Evolutionary conservation across 2,888 invertebrate genomes (phyloP).

Genomic region (Pyrgus malvae): DNA sequence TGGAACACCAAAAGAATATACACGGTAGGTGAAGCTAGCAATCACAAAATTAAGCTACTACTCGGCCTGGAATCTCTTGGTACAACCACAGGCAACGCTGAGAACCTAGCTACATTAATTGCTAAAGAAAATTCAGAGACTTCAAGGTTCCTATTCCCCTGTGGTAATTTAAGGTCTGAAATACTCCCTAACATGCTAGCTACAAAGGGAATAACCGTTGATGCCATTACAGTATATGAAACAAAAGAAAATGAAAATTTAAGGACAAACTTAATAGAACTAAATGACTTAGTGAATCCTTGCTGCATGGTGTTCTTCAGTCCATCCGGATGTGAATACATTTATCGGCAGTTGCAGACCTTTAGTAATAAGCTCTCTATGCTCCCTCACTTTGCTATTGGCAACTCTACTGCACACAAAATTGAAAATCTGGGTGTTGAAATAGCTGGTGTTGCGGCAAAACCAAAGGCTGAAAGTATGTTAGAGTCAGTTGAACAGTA

Average conservation of each 20-base stretch:
- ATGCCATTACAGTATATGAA: slow-evolving; percentile 65
- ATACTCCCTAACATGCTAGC: slow-evolving; percentile 51
- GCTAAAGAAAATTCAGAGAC: slow-evolving; percentile 47
- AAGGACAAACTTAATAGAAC: slow-evolving; percentile 51
- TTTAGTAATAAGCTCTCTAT: slow-evolving; percentile 57
- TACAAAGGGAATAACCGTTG: slow-evolving; percentile 48
- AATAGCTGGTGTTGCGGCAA: slow-evolving; percentile 63
- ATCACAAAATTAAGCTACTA: slow-evolving; percentile 50
- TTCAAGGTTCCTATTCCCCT: slow-evolving; percentile 65
- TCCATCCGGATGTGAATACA: slow-evolving; percentile 71
- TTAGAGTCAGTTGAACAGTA: slow-evolving; percentile 52
- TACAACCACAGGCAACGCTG: slow-evolving; percentile 56
- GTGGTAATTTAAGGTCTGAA: slow-evolving; percentile 66
- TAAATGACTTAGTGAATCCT: slow-evolving; percentile 46
- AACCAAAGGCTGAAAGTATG: slow-evolving; percentile 57
- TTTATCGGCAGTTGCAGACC: slow-evolving; percentile 66
- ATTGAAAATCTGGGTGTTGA: slow-evolving; percentile 70
- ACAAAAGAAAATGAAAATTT: slow-evolving; percentile 66
- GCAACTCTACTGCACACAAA: slow-evolving; percentile 71
- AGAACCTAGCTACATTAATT: slow-evolving; percentile 59
- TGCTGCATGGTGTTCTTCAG: slow-evolving; percentile 72
- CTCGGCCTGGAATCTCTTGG: slow-evolving; percentile 64
- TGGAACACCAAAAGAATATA: slow-evolving; percentile 63
- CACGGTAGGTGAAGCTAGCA: slow-evolving; percentile 61
- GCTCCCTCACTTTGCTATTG: slow-evolving; percentile 71